Evolutionary conservation across 92 coral and sea anemone species (phyloP).

Genomic region (Bergia sp.): DNA sequence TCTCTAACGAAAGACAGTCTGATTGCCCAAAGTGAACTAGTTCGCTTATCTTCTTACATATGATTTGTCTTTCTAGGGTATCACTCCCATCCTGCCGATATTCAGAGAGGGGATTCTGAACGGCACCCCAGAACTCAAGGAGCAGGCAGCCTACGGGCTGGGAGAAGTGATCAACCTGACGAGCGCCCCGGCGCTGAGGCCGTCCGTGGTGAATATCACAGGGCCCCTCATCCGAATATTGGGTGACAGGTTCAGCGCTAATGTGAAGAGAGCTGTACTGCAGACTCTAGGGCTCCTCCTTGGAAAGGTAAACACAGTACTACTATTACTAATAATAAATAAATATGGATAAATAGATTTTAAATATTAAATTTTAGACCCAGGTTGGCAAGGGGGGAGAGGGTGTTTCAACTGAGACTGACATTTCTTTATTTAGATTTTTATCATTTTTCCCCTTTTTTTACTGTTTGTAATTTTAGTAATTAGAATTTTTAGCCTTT

Average conservation of each 20-base stretch:
- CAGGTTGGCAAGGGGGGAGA: no score
- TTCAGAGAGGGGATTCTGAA: slow-evolving; percentile 96
- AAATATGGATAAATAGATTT: no score
- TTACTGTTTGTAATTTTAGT: no score
- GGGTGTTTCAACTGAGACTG: no score
- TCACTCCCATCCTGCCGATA: slow-evolving; percentile 92
- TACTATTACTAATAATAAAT: no score
- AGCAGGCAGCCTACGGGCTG: slow-evolving; percentile 95
- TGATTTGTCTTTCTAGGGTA: slow-evolving; percentile 68
- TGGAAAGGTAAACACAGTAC: slow-evolving; percentile 70
- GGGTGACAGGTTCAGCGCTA: slow-evolving; percentile 98
- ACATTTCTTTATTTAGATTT: no score
- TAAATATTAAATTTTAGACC: no score
- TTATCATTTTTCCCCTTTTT: no score
- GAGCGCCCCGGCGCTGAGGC: slow-evolving; percentile 93
- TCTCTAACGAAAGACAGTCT: neutral
- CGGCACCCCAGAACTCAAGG: slow-evolving; percentile 96
- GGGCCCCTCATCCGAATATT: slow-evolving; percentile 99
- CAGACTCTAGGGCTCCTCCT: slow-evolving; percentile 89
- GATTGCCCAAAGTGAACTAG: neutral
- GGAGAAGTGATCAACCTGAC: slow-evolving; percentile 94
- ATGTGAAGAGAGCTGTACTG: slow-evolving; percentile 95
- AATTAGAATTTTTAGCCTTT: no score
- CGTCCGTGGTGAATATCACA: slow-evolving; percentile 95
- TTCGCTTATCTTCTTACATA: neutral